Evolutionary conservation across 2,797 vertebrate genomes (phyloP), one percentile per base, ranked within the genome.

Genomic region (Buceros bicornis): DNA sequence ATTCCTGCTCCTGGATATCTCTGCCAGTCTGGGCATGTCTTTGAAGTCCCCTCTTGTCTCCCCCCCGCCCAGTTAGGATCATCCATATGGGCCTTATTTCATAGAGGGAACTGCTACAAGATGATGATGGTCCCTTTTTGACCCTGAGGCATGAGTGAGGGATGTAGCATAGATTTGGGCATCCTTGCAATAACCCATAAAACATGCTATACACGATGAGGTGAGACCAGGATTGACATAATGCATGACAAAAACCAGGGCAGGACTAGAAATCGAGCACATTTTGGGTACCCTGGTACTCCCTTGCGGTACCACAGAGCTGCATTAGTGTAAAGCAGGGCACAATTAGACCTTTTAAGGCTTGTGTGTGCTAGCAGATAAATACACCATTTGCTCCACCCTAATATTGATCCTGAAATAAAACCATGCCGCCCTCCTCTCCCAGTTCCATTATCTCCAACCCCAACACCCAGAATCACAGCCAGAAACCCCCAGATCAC

Each of bases 381-480:
- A 94, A 95, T 22, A 54, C 69, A 54, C 25, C 74, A 48, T 85
- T 94, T 85, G 71, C 84, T 94, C 71, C 94, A 91, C 93, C 94
- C 93, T 61, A 90, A 26, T 96, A 96, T 94, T 57, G 95, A 97
- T 95, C 93, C 94, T 90, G 82, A 83, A 86, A 72, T 58, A 67
- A 92, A 96, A 86, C 60, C 65, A 74, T 3, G 31, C 79, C 0
- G 0, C 76, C 61, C 76, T 95, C 80, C 26, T 1, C 77, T 91
- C 69, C 80, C 26, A 7, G 29, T 77, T 89, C 93, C 93, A 95
- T 96, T 97, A 97, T 81, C 95, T 94, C 90, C 94, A 92, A 56
- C 79, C 84, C 91, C 91, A 88, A 78, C 0, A 3, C 37, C 50
- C 81, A 90, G 86, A 95, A 93, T 91, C 77, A 40, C 72, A 95